These are phyloP conservation scores for Lophius piscatorius DNA, from an alignment of 2,113 vertebrate genomes.

Conservation along the genomic window DNA sequence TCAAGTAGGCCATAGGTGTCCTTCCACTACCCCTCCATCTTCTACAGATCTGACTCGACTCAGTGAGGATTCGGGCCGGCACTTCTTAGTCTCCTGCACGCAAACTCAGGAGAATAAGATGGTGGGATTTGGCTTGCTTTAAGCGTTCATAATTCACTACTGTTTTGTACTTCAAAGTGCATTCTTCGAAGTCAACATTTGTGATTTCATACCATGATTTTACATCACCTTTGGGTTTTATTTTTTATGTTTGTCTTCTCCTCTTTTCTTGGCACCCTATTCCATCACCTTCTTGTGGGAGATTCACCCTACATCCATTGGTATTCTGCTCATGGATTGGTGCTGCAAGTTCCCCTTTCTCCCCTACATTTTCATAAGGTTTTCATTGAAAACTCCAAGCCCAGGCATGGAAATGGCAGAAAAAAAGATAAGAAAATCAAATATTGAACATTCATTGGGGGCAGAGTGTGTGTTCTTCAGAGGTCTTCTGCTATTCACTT, in stretches of 20 bases:
- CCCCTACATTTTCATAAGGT: conserved; percentile 32
- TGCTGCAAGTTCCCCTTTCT: conserved; percentile 8
- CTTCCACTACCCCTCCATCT: conserved; percentile 63
- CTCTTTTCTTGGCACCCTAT: not conserved
- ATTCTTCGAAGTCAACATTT: conserved; percentile 20
- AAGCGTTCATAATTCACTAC: conserved; percentile 18
- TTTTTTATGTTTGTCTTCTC: conserved; percentile 9
- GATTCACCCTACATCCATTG: conserved; percentile 1
- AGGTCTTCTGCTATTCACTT: conserved; percentile 67
- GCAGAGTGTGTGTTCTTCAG: conserved; percentile 48
- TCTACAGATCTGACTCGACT: conserved; percentile 59
- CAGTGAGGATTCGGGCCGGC: conserved; percentile 51
- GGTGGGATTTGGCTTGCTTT: conserved; percentile 14
- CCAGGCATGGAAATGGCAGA: conserved; percentile 43
- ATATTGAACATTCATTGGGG: conserved; percentile 68
- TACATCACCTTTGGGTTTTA: conserved; percentile 15
- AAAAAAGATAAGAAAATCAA: conserved; percentile 53
- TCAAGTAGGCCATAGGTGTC: conserved; percentile 73
- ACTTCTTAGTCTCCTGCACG: conserved; percentile 37
- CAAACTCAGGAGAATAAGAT: conserved; percentile 28
- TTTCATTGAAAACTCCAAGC: conserved; percentile 33
- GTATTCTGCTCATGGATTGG: conserved; percentile 28
- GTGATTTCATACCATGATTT: conserved; percentile 10
- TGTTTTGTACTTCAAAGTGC: conserved; percentile 11
- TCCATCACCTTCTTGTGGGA: not conserved